phyloP scores from a whole-genome alignment of 2,113 vertebrate species.

The Myotis yumanensis region DNA sequence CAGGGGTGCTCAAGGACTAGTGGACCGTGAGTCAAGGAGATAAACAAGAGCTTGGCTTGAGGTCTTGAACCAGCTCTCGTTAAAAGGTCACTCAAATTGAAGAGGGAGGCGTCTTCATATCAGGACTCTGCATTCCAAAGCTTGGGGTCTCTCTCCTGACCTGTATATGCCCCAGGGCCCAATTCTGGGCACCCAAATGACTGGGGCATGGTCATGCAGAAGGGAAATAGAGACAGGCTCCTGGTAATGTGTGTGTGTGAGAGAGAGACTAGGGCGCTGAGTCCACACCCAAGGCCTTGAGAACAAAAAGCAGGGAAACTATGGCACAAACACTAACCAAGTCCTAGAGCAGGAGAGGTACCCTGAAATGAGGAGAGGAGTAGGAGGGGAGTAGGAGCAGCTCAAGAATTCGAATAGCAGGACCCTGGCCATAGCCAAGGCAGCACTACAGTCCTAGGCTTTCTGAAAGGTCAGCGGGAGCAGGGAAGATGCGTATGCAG shows the following conservation, averaged over 20 bases:
- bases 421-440: background rate
- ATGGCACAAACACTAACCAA: background rate
- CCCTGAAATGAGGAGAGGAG: background rate
- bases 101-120: background rate
- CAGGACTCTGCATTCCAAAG: background rate
- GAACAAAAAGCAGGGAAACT: background rate
- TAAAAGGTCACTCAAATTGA: background rate
- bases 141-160: background rate
- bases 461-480: background rate
- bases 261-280: accelerated
- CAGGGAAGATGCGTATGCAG: accelerated
- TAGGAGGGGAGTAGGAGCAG: background rate
- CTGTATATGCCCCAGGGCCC: too few relatives aligned
- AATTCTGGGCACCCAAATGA: background rate
- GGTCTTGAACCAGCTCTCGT: background rate
- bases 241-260: background rate
- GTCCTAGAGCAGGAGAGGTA: background rate
- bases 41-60: background rate
- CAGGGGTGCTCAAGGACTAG: background rate
- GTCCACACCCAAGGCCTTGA: background rate
- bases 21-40: background rate
- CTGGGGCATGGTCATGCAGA: background rate
- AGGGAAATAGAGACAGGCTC: background rate
- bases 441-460: accelerated
- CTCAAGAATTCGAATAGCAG: background rate